phyloP scores from a whole-genome alignment of 1,140 invertebrate genomes.

The Pogonomyrmex californicus region DNA sequence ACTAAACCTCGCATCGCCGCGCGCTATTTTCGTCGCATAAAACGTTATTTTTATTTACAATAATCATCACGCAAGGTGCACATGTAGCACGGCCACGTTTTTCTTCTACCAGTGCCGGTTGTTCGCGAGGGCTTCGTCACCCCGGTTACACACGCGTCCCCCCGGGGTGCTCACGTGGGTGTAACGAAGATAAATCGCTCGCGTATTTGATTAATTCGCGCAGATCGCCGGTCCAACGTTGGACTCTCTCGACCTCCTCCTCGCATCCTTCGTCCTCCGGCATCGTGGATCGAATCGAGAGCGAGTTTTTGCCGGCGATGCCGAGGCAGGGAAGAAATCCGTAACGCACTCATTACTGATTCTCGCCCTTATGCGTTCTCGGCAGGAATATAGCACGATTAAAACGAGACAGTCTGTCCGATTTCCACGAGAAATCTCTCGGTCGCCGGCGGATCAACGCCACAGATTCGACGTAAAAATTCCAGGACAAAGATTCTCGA shows the following conservation, averaged over 20 bases:
- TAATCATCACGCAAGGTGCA: slow-evolving; percentile 35
- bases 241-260: slow-evolving; percentile 25
- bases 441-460: not conserved
- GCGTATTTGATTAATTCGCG: slow-evolving; percentile 82
- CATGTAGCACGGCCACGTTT: slow-evolving; percentile 64
- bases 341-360: slow-evolving; percentile 72
- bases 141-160: slow-evolving; percentile 75
- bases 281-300: slow-evolving; percentile 74
- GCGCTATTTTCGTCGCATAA: not conserved
- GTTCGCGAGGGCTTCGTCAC: slow-evolving; percentile 71
- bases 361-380: slow-evolving; percentile 68
- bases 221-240: slow-evolving; percentile 66
- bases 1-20: not conserved
- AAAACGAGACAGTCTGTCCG: not conserved
- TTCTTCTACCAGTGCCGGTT: slow-evolving; percentile 62
- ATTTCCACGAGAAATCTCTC: slow-evolving; percentile 44
- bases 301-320: slow-evolving; percentile 71
- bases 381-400: slow-evolving; percentile 10
- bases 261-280: slow-evolving; percentile 45
- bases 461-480: not conserved
- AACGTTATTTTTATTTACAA: slow-evolving; percentile 12
- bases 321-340: slow-evolving; percentile 56
- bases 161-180: slow-evolving; percentile 80
- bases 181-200: slow-evolving; percentile 84
- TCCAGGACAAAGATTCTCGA: not conserved